A percentile compares a stretch with the other conserved stretches of the same genome.
Conservation (phyloP, 2,113 vertebrate species). For the Phyllopteryx taeniolatus region DNA sequence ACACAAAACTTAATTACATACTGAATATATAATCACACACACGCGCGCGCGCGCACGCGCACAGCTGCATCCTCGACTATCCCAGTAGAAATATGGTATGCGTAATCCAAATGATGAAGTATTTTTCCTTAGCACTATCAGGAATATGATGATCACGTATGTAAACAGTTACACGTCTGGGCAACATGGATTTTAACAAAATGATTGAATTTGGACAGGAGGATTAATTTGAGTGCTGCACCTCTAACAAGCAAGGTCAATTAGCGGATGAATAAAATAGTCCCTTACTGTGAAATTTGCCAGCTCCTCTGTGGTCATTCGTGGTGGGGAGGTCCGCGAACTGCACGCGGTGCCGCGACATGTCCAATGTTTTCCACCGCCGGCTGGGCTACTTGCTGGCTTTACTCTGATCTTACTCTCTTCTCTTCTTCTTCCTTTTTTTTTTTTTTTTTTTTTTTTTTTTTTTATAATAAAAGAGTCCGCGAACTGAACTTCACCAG, state of each 20-base stretch:
- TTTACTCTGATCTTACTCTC: neutral
- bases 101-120: neutral
- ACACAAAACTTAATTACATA: neutral
- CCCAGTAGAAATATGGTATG: neutral
- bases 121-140: neutral
- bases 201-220: neutral
- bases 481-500: conserved; percentile 44
- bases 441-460: neutral
- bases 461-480: conserved; percentile 40
- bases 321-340: conserved; percentile 72
- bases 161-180: neutral
- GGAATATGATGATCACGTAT: neutral
- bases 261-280: neutral
- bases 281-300: conserved; percentile 69
- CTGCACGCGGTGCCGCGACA: conserved; percentile 80
- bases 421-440: neutral
- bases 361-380: conserved; percentile 34
- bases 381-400: conserved; percentile 8
- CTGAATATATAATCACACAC: neutral
- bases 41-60: neutral
- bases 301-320: conserved; percentile 64
- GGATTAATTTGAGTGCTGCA: neutral
- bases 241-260: conserved; percentile 24
- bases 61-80: neutral
- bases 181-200: neutral